phyloP scores from a whole-genome alignment of 2,797 vertebrate species.

The Falco biarmicus region DNA sequence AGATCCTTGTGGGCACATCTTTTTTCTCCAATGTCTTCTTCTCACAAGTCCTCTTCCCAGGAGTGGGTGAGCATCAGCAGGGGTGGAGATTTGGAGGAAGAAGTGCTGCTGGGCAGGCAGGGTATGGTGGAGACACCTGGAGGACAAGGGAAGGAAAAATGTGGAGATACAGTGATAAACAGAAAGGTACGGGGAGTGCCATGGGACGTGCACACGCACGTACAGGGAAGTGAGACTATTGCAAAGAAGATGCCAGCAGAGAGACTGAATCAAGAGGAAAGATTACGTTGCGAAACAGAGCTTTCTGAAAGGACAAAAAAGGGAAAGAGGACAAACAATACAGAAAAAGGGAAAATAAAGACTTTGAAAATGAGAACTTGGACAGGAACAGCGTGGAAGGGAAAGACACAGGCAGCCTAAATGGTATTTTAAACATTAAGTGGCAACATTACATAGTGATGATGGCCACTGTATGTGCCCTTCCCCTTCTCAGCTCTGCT shows the following conservation, averaged over 20 bases:
- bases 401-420: not conserved
- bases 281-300: not conserved
- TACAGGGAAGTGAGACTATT: not conserved
- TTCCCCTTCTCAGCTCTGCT: not conserved
- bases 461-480: not conserved
- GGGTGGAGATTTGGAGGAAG: not conserved
- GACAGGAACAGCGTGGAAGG: not conserved
- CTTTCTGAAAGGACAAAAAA: not conserved
- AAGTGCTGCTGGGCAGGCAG: not conserved
- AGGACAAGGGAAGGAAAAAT: not conserved
- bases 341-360: not conserved
- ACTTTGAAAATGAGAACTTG: not conserved
- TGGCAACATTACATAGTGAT: not conserved
- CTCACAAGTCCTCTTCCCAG: accelerated
- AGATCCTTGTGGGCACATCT: not conserved
- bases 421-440: not conserved
- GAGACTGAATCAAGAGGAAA: not conserved
- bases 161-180: not conserved
- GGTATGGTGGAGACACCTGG: accelerated
- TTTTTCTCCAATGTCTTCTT: not conserved
- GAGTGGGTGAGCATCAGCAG: accelerated
- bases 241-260: not conserved
- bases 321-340: accelerated
- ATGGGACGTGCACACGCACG: not conserved
- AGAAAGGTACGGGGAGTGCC: not conserved